phyloP scores from a whole-genome alignment of 2,113 vertebrate species.

The Hippocampus barbouri region DNA sequence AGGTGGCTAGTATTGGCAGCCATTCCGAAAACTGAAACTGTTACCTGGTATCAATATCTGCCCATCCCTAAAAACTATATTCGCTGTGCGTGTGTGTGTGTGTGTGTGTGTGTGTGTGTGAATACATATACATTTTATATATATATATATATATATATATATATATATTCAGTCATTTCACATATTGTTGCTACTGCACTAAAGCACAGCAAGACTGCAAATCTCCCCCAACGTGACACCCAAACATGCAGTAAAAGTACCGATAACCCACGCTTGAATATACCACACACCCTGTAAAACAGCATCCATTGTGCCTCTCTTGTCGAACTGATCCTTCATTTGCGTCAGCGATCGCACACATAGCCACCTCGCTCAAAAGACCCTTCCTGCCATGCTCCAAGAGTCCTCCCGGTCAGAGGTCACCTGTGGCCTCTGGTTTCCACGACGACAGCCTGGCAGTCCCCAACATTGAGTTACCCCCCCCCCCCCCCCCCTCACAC shows the following conservation, averaged over 20 bases:
- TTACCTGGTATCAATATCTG: no score
- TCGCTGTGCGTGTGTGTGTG: no score
- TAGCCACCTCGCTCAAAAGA: conserved; percentile 39
- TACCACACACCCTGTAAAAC: conserved; percentile 23
- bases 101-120: no score
- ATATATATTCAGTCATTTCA: background rate
- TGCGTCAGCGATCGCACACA: conserved; percentile 37
- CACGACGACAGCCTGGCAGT: conserved; percentile 65
- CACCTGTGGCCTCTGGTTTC: conserved; percentile 71
- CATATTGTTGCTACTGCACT: background rate
- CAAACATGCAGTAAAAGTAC: background rate
- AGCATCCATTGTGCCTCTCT: conserved; percentile 39
- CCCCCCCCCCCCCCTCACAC: background rate
- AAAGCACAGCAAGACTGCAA: background rate
- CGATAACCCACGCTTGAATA: background rate
- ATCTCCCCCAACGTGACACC: background rate
- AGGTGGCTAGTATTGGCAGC: no score
- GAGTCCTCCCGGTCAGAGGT: conserved; percentile 63
- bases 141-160: no score
- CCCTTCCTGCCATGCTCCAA: conserved; percentile 36
- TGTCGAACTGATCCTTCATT: conserved; percentile 36
- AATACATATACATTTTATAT: no score
- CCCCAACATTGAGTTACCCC: conserved; percentile 39
- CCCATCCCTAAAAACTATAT: no score
- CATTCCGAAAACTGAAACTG: no score